Evolutionary conservation across 2,888 invertebrate genomes (phyloP).

Genomic region (Synergus itoensis): DNA sequence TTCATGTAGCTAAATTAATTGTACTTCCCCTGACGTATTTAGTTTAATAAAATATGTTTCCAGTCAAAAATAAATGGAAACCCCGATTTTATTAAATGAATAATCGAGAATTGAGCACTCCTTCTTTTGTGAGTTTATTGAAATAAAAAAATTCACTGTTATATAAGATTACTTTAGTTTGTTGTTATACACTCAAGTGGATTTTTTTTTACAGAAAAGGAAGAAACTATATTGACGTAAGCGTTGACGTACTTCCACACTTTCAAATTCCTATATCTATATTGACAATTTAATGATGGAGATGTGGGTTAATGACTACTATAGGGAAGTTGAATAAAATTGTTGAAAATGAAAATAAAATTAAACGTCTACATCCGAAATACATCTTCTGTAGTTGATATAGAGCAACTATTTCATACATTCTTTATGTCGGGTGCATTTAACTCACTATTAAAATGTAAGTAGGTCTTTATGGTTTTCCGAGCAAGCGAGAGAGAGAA

Average conservation of each 20-base stretch:
- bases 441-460: neutral
- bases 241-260: slow-evolving; percentile 19
- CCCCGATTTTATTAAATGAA: too few species aligned
- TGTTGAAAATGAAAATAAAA: neutral
- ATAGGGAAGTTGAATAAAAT: neutral
- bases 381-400: neutral
- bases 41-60: too few species aligned
- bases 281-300: slow-evolving; percentile 15
- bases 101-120: too few species aligned
- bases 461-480: slow-evolving; percentile 20
- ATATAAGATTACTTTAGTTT: neutral
- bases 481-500: neutral
- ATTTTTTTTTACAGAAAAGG: slow-evolving; percentile 1
- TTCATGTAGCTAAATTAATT: too few species aligned
- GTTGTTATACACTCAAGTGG: neutral
- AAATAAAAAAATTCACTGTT: neutral
- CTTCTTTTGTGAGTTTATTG: too few species aligned
- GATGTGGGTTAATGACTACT: slow-evolving; percentile 18
- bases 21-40: too few species aligned
- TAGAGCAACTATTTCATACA: neutral
- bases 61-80: too few species aligned
- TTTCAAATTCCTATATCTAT: slow-evolving; percentile 23
- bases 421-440: neutral
- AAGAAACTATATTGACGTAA: slow-evolving; percentile 32
- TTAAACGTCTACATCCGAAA: neutral